These are phyloP conservation scores for Hyalella azteca DNA, from an alignment of 2,888 invertebrate genomes.

Conservation along the genomic window DNA sequence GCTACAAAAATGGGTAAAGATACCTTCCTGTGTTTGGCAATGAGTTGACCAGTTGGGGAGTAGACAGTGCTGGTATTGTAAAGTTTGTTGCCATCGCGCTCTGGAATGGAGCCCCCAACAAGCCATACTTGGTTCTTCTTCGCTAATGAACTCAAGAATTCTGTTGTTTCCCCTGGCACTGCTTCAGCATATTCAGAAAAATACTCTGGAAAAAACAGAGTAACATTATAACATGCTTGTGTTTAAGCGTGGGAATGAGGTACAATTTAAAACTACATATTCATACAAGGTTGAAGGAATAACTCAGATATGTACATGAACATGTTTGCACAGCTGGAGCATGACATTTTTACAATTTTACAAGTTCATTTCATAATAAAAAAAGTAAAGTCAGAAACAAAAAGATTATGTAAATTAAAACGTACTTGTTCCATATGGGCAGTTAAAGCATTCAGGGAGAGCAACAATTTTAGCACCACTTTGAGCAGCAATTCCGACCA, in stretches of 20 bases:
- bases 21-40: slow-evolving; percentile 86
- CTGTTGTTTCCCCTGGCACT: slow-evolving; percentile 81
- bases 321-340: background rate
- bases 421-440: slow-evolving; percentile 74
- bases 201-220: slow-evolving; percentile 63
- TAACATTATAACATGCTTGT: background rate
- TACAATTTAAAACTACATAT: background rate
- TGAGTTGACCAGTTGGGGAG: slow-evolving; percentile 72
- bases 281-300: background rate
- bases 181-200: slow-evolving; percentile 85
- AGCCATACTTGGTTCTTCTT: slow-evolving; percentile 77
- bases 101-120: slow-evolving; percentile 90
- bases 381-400: background rate
- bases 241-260: background rate
- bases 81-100: slow-evolving; percentile 72
- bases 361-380: background rate
- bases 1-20: no score
- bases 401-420: no score
- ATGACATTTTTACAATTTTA: background rate
- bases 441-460: slow-evolving; percentile 91
- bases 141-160: slow-evolving; percentile 76
- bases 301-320: background rate
- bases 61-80: slow-evolving; percentile 83
- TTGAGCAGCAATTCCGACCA: slow-evolving; percentile 75
- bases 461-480: slow-evolving; percentile 72